phyloP scores from a whole-genome alignment of 2,888 invertebrate species.

The Thecocarcelia acutangulata region DNA sequence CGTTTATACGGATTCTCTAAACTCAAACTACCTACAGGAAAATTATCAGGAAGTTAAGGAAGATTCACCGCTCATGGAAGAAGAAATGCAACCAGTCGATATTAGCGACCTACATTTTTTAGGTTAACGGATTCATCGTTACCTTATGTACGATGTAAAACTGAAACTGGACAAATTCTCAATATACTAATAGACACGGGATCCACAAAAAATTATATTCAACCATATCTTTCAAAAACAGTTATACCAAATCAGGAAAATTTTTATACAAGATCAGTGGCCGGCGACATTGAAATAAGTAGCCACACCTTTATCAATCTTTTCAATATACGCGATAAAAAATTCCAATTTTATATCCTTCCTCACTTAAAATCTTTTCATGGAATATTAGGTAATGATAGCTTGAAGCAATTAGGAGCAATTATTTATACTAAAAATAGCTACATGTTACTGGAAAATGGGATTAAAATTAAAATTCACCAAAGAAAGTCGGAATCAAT shows the following conservation, averaged over 20 bases:
- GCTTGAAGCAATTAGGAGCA: constrained; percentile 12
- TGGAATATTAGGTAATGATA: constrained; percentile 49
- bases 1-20: too few relatives aligned
- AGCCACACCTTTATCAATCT: too few relatives aligned
- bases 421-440: constrained; percentile 15
- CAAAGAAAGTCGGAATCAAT: constrained; percentile 33
- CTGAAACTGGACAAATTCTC: constrained; percentile 24
- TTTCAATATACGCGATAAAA: not conserved
- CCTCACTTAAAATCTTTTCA: constrained; percentile 33
- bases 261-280: constrained; percentile 3
- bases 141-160: constrained; percentile 33
- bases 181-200: constrained; percentile 32
- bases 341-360: constrained; percentile 39
- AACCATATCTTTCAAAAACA: constrained; percentile 16
- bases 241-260: not conserved
- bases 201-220: constrained; percentile 45
- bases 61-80: not conserved
- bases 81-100: constrained; percentile 1
- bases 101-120: constrained; percentile 33
- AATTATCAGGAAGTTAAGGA: not conserved
- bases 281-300: too few relatives aligned
- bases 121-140: constrained; percentile 43
- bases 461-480: constrained; percentile 13
- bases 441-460: constrained; percentile 17
- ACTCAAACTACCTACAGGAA: not conserved